Evolutionary conservation across 1,140 invertebrate species (phyloP), one percentile per base, ranked within the genome.

Genomic region (Brachionus plicatilis): DNA sequence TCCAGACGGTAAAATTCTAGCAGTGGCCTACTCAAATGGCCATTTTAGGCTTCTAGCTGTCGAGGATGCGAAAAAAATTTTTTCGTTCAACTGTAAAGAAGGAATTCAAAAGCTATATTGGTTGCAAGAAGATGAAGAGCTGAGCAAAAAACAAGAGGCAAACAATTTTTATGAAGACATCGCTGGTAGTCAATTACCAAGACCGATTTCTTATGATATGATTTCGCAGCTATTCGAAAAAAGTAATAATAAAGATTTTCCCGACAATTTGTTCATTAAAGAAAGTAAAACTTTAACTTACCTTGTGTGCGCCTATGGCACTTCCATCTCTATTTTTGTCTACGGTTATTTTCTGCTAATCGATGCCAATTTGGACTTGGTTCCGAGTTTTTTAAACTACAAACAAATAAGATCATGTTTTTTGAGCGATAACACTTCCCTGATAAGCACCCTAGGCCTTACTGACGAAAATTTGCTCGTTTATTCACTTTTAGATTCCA

Each of bases 1-100:
- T 90, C 95, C 95, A 41, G 96, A 98, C 92, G 95, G 96, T 85
- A 96, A 96, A 90, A 88, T 88, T 89, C 89, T 94, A 17, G 94
- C 93, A 1, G 91, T 94, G 14, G 92, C 91, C 4, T 86, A 95
- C 85, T 86, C 93, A 85, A 93, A 91, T 88, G 92, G 92, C 86
- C 92, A 93, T 85, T 90, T 96, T 0, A 91, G 92, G 20, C 91
- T 96, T 6, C 91, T 95, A 72, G 94, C 95, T 89, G 93, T 96
- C 60, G 96, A 97, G 90, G 94, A 95, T 87, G 94, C 95, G 86
- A 93, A 94, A 86, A 91, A 93, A 41, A 89, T 96, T 20, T 93
- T 94, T 80, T 93, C 92, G 72, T 85, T 89, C 5, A 92, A 92
- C 84, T 90, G 92, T 85, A 91, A 89, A 83, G 90, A 86, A 86